Evolutionary conservation across 2,797 vertebrate species (phyloP).

Genomic region (Cossypha niveicapilla): DNA sequence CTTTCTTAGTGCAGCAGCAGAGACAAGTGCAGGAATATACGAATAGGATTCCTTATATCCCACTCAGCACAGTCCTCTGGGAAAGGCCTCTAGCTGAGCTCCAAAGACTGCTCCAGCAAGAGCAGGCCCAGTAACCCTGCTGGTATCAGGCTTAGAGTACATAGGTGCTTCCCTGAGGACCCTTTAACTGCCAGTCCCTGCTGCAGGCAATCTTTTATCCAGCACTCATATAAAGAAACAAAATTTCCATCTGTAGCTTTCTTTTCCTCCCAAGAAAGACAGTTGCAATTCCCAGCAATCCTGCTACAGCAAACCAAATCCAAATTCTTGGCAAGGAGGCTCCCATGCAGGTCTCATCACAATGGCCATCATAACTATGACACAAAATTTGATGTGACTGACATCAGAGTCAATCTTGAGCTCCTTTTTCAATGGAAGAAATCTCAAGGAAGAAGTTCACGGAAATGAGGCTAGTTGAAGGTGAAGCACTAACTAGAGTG

Average conservation of each 20-base stretch:
- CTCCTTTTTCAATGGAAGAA: not conserved
- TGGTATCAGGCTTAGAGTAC: not conserved
- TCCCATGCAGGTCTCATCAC: accelerated
- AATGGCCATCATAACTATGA: not conserved
- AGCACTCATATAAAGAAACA: not conserved
- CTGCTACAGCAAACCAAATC: not conserved
- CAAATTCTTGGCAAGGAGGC: not conserved
- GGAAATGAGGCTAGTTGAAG: not conserved
- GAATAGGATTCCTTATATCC: not conserved
- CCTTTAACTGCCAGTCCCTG: not conserved
- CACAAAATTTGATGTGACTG: not conserved
- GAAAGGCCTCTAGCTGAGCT: not conserved
- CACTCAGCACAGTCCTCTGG: not conserved
- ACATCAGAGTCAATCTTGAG: not conserved
- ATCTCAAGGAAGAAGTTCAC: not conserved
- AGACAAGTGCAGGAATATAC: not conserved
- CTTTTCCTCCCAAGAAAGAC: not conserved
- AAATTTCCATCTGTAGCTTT: not conserved
- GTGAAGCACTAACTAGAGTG: not conserved
- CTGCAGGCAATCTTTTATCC: not conserved
- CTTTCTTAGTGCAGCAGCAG: not conserved
- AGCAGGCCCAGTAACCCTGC: not conserved
- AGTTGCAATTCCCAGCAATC: not conserved
- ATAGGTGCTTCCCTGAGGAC: not conserved
- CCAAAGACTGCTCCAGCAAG: not conserved